Percentiles rank a stretch among this genome's conserved stretches.
Evolutionary conservation across 2,888 invertebrate genomes (phyloP).

Genomic region (Iselma pallidipennis): DNA sequence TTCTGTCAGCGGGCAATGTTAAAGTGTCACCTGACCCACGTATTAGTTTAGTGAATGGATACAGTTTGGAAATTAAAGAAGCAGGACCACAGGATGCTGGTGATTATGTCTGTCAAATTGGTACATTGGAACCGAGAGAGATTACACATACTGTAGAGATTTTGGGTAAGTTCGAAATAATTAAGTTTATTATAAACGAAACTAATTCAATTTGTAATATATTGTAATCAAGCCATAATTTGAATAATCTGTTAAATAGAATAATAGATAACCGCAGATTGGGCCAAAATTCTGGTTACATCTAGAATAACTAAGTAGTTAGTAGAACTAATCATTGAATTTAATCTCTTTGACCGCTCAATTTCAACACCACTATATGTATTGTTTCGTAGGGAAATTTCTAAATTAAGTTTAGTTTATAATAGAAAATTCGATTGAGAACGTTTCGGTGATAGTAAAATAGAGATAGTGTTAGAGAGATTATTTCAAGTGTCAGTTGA

Average conservation of each 20-base stretch:
- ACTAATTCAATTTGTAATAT: too few species aligned
- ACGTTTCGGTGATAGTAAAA: not conserved
- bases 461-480: not conserved
- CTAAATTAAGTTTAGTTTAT: too few species aligned
- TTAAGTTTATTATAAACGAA: not conserved
- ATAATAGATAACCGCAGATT: not conserved
- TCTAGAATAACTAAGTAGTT: not conserved
- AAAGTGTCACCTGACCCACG: slow-evolving; percentile 69
- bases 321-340: too few species aligned
- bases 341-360: not conserved
- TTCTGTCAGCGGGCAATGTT: slow-evolving; percentile 66
- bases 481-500: not conserved
- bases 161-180: slow-evolving; percentile 62
- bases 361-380: not conserved
- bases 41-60: slow-evolving; percentile 65
- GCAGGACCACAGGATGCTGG: slow-evolving; percentile 68
- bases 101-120: slow-evolving; percentile 71
- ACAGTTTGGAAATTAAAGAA: slow-evolving; percentile 67
- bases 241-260: not conserved
- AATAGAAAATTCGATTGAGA: not conserved
- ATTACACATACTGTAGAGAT: slow-evolving; percentile 70
- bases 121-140: slow-evolving; percentile 66
- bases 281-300: slow-evolving; percentile 1
- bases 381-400: not conserved
- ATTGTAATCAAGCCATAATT: not conserved